Evolutionary conservation across 35 echinoderm and acorn worm genomes (phyloP), one percentile per base, ranked within the genome.

Genomic region (Apostichopus japonicus): DNA sequence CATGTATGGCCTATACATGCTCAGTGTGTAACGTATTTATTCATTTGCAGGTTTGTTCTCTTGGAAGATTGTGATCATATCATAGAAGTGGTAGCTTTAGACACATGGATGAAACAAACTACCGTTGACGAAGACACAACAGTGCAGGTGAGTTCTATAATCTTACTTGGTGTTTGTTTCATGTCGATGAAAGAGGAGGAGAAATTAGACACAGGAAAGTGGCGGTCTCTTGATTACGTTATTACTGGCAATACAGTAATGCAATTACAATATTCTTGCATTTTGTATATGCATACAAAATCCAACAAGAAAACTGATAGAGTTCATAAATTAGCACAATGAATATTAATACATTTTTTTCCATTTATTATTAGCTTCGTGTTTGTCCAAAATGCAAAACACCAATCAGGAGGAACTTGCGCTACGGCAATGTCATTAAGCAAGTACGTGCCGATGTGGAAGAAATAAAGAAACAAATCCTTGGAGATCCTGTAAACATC

Each of bases 321-420:
- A n/a, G n/a, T n/a, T n/a, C 27, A 33, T 44, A 3, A 44, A 4
- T 44, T 44, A 44, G 33, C 33, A 44, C 2, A 33, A 33, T 44
- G 33, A 44, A 44, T 44, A 44, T 44, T 4, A 0, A 25, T 6
- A 61, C 8, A 61, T 13, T 10, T 17, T 14, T 84, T 75, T 23
- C 27, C 16, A 77, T 58, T 27, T 77, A 67, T 88, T 11, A 80
- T 9, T 87, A 94, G 76, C 24, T 89, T 54, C 89, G 65, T 55
- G 86, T 56, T 17, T 94, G 93, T 71, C 97, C 97, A 23, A 93
- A 93, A 89, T 98, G 97, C 77, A 98, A 98, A 53, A 96, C 97
- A 4, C 89, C 93, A 6, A 95, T 98, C n/a, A 77, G 95, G 54
- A 92, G 93, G 19, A 98, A 93, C 67, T 62, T 96, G 10, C 90